A percentile compares a stretch with the other conserved stretches of the same genome.
These are phyloP conservation scores for Phylloscopus trochiloides DNA, from an alignment of 2,113 vertebrate genomes.

Conservation along the genomic window DNA sequence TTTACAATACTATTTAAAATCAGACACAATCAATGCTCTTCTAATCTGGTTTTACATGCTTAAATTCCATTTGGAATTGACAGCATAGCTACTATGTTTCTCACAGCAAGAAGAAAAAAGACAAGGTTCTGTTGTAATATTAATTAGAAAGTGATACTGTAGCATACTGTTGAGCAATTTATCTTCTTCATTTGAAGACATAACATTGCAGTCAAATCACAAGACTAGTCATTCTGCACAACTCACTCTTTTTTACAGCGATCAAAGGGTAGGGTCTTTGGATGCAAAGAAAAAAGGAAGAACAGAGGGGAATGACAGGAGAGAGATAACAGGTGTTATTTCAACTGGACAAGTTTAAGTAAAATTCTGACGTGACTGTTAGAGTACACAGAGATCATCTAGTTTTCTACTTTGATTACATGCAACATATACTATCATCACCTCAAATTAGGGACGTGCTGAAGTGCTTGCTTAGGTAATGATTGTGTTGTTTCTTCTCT, in stretches of 20 bases:
- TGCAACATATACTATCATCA: neutral
- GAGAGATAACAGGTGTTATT: neutral
- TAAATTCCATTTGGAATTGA: neutral
- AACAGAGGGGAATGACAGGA: neutral
- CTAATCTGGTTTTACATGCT: neutral
- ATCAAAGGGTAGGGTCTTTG: neutral
- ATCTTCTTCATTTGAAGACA: neutral
- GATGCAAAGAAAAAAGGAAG: neutral
- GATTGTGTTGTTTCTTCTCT: neutral
- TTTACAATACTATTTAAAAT: neutral
- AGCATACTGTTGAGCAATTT: neutral
- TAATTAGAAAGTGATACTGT: neutral
- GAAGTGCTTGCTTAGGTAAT: neutral
- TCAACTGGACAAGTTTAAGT: neutral
- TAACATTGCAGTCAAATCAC: neutral
- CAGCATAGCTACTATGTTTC: neutral
- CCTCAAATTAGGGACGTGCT: neutral
- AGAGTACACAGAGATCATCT: neutral
- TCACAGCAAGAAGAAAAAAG: neutral
- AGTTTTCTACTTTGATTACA: neutral
- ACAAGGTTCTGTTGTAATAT: neutral
- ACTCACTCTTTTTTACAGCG: neutral
- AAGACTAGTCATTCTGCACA: neutral
- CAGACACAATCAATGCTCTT: neutral
- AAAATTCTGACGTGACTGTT: neutral